Evolutionary conservation across 1,140 invertebrate genomes (phyloP).

Genomic region (Philopotamus ludificatus): DNA sequence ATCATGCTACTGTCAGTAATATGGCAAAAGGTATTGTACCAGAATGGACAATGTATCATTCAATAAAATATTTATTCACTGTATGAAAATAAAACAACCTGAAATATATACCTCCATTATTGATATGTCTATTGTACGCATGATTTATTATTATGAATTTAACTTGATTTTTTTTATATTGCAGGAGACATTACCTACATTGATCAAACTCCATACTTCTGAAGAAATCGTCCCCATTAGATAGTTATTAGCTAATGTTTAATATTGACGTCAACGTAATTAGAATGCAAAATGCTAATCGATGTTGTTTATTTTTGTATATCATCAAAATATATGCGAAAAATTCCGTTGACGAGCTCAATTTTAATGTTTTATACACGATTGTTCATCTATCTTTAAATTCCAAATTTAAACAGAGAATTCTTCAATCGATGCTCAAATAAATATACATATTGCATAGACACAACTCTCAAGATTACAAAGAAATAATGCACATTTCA

Average conservation of each 20-base stretch:
- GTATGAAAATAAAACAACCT: too few relatives aligned
- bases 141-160: not conserved
- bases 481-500: too few relatives aligned
- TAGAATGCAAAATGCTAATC: slow-evolving; percentile 8
- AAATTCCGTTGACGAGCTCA: slow-evolving; percentile 1
- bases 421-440: too few relatives aligned
- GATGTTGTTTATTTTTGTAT: not conserved
- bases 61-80: too few relatives aligned
- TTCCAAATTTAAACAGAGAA: slow-evolving; percentile 4
- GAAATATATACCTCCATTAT: too few relatives aligned
- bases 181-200: not conserved
- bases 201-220: not conserved
- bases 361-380: slow-evolving; percentile 7
- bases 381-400: not conserved
- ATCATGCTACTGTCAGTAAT: too few relatives aligned
- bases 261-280: not conserved
- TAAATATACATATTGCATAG: too few relatives aligned
- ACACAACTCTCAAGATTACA: too few relatives aligned
- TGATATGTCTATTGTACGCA: too few relatives aligned
- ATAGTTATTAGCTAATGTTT: slow-evolving; percentile 12
- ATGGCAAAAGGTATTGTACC: too few relatives aligned
- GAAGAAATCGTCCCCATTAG: slow-evolving; percentile 8
- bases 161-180: not conserved
- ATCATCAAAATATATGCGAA: too few relatives aligned
- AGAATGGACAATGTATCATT: too few relatives aligned